phyloP scores from a whole-genome alignment of 2,113 vertebrate genomes.

The Sylvilagus bachmani region DNA sequence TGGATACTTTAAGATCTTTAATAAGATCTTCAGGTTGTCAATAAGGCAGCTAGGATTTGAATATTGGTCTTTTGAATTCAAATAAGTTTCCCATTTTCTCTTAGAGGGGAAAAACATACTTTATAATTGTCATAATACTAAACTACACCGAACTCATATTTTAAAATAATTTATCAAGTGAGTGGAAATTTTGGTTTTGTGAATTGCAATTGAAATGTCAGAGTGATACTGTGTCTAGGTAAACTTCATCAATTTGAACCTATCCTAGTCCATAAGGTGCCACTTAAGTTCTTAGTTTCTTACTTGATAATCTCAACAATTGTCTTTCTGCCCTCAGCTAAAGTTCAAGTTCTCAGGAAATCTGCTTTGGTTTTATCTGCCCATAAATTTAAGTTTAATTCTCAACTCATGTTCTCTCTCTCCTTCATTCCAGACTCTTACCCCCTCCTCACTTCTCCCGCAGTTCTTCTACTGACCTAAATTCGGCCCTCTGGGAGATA shows the following conservation, averaged over 20 bases:
- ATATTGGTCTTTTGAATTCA: background rate
- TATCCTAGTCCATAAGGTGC: background rate
- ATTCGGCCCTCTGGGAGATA: conserved; percentile 64
- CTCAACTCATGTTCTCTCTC: background rate
- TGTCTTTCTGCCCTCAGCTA: background rate
- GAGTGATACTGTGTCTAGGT: background rate
- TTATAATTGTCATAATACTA: background rate
- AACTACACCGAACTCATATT: background rate
- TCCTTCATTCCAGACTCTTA: background rate
- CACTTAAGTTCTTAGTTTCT: background rate
- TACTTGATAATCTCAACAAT: conserved; percentile 20
- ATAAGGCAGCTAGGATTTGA: background rate
- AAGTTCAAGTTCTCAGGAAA: background rate
- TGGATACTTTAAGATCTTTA: background rate
- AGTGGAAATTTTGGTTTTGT: background rate
- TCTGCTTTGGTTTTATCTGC: background rate
- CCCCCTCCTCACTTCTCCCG: background rate
- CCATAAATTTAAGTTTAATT: conserved; percentile 37
- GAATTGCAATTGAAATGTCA: background rate
- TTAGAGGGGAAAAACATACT: background rate
- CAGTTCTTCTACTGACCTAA: conserved; percentile 53
- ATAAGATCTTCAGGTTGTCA: background rate
- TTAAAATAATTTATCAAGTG: conserved; percentile 38
- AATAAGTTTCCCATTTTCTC: background rate
- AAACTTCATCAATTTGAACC: background rate